Evolutionary conservation across 1,140 invertebrate genomes (phyloP).

Genomic region (Cryptotermes secundus): DNA sequence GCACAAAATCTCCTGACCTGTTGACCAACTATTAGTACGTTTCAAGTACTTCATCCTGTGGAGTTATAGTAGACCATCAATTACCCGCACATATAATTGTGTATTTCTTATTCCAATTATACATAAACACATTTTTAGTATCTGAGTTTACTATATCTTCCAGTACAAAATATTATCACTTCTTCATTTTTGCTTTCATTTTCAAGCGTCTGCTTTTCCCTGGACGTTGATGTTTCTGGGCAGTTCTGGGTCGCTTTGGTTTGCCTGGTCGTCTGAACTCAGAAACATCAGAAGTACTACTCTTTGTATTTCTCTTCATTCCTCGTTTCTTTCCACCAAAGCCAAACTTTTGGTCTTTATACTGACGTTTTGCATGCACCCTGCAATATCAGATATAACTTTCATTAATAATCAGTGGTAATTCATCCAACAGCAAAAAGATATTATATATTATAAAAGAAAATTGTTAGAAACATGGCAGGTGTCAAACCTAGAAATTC

Average conservation of each 20-base stretch:
- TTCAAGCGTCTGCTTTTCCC: constrained; percentile 25
- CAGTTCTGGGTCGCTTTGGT: background rate
- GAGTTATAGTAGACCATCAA: too few species aligned
- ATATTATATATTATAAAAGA: too few species aligned
- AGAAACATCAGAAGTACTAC: constrained; percentile 69
- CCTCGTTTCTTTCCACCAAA: constrained; percentile 95
- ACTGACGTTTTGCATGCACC: background rate
- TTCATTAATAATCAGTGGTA: too few species aligned
- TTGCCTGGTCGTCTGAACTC: constrained; percentile 53
- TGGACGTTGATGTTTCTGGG: background rate
- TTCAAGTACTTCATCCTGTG: too few species aligned
- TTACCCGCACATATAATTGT: too few species aligned
- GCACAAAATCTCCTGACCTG: too few species aligned
- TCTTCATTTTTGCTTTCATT: constrained; percentile 28
- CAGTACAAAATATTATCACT: background rate
- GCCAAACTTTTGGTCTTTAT: constrained; percentile 86
- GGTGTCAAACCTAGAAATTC: too few species aligned
- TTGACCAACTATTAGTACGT: too few species aligned
- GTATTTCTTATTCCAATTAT: too few species aligned
- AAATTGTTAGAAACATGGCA: too few species aligned
- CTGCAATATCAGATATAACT: background rate
- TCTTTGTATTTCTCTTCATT: constrained; percentile 82
- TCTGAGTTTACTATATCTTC: background rate
- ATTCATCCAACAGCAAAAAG: too few species aligned
- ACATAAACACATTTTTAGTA: too few species aligned